Evolutionary conservation across 2,888 invertebrate genomes (phyloP), one percentile per base, ranked within the genome.

Genomic region (Ochropacha duplaris): DNA sequence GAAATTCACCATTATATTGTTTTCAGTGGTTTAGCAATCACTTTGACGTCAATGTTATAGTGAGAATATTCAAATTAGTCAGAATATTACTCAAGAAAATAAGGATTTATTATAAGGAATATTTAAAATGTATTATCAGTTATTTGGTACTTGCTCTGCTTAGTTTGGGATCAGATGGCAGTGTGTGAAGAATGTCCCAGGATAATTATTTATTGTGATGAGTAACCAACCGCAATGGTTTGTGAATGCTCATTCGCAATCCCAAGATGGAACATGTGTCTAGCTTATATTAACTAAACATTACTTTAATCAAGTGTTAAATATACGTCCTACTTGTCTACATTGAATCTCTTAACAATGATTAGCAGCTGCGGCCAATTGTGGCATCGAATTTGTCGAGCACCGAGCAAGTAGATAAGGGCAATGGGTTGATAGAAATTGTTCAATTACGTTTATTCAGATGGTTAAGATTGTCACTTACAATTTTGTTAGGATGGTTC

Each of bases 381-480:
- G 84, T 72, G 68, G 69, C 71, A 66, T 73, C 71, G 66, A 76
- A 74, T 72, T 76, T 71, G 79, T 74, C 64, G 69, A 68, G 72
- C 68, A 64, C 74, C 77, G 65, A 66, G 66, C 69, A 58, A 80
- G 79, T 83, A 84, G 83, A 82, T 86, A 87, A 88, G 90, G 90
- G 87, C 88, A 84, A 86, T 86, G 84, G 88, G 88, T 87, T 84
- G 88, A 87, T 88, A 86, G 88, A 81, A 90, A 88, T 89, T 88
- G 88, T 88, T 84, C 90, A 90, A 90, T 89, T 90, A 86, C 80
- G 81, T 87, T 88, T 90, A 85, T 89, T 88, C 86, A 89, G 88
- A 86, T 88, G 85, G 88, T 89, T 90, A 88, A 84, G 83, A 81
- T 84, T 76, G 90, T 90, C 90, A 89, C 86, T 89, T 87, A 87